These are phyloP conservation scores for Drosophila sechellia DNA, from an alignment of 1,140 invertebrate species.

Conservation along the genomic window DNA sequence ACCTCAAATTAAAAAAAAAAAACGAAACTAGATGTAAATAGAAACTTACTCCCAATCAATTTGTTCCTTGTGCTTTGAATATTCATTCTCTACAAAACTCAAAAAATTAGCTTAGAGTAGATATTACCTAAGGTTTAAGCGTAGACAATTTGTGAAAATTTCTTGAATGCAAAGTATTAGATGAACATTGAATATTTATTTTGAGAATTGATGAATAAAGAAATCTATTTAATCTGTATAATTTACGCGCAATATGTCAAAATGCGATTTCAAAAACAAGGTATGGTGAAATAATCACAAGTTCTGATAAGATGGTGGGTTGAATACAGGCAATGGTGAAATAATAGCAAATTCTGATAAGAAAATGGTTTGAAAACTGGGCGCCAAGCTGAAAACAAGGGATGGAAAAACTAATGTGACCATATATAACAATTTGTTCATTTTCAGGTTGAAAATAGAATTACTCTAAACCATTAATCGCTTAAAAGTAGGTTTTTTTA, in stretches of 20 bases:
- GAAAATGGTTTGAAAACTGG: not conserved
- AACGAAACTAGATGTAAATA: conserved; percentile 40
- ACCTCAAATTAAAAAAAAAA: conserved; percentile 8
- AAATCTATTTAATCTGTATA: conserved; percentile 11
- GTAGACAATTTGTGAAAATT: conserved; percentile 31
- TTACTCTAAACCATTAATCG: too few relatives aligned
- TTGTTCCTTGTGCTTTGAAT: conserved; percentile 64
- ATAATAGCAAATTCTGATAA: not conserved
- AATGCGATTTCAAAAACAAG: too few relatives aligned
- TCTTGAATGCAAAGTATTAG: conserved; percentile 59
- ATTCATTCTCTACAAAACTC: conserved; percentile 37
- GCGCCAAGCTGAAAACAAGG: conserved; percentile 2
- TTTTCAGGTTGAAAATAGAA: not conserved
- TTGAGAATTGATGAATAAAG: conserved; percentile 47
- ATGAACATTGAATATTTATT: conserved; percentile 58
- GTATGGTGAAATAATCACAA: too few relatives aligned
- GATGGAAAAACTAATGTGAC: not conserved
- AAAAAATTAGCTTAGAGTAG: conserved; percentile 31
- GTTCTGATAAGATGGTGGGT: not conserved
- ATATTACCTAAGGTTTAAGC: conserved; percentile 28
- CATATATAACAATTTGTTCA: not conserved
- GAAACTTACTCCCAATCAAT: conserved; percentile 30
- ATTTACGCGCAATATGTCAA: not conserved
- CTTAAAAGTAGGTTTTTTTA: not conserved
- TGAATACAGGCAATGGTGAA: not conserved